phyloP scores from a whole-genome alignment of 2,113 vertebrate species.

The Numida meleagris region DNA sequence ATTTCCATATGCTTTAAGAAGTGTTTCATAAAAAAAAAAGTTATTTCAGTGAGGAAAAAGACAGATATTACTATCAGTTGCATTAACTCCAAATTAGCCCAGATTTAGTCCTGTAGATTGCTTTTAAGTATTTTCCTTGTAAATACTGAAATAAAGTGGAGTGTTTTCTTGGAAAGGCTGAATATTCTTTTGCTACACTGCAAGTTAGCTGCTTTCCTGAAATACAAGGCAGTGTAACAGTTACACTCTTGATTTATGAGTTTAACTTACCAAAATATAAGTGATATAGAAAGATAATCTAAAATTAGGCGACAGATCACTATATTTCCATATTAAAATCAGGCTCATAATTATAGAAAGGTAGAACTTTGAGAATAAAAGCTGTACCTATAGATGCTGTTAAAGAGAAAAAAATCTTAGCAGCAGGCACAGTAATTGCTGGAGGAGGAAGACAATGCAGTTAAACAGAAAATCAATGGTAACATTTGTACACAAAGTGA shows the following conservation, averaged over 20 bases:
- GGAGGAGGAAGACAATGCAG: neutral
- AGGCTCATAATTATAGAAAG: neutral
- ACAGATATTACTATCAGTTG: neutral
- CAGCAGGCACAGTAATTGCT: neutral
- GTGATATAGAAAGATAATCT: neutral
- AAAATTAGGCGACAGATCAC: neutral
- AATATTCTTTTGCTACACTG: neutral
- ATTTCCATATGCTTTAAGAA: neutral
- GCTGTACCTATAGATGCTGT: neutral
- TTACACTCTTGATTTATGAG: neutral
- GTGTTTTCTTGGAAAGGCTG: neutral
- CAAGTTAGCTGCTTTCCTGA: neutral
- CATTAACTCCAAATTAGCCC: neutral
- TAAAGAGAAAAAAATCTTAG: neutral
- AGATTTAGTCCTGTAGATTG: neutral
- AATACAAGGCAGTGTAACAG: neutral
- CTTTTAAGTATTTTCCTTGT: neutral
- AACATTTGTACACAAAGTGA: conserved; percentile 40
- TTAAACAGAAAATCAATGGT: conserved; percentile 46
- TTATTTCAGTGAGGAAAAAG: neutral
- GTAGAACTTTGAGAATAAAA: neutral
- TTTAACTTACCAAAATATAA: neutral
- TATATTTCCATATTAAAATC: neutral
- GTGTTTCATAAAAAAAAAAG: neutral
- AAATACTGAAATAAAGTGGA: neutral